These are phyloP conservation scores for Steatornis caripensis DNA, from an alignment of 2,113 vertebrate species.

Conservation along the genomic window DNA sequence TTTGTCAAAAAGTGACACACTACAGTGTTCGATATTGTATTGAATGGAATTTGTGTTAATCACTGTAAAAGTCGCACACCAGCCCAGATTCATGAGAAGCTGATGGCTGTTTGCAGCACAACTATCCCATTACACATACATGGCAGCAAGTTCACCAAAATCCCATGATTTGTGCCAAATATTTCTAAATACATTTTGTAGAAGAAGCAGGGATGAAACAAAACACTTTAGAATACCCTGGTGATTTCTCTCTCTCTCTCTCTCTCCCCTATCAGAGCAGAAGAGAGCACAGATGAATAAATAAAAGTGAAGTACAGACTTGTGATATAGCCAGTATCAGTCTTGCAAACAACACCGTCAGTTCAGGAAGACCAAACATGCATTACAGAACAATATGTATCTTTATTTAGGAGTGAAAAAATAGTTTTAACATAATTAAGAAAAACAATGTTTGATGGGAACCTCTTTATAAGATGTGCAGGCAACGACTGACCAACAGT, in stretches of 20 bases:
- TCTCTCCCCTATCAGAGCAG: not conserved
- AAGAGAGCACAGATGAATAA: not conserved
- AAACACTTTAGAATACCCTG: not conserved
- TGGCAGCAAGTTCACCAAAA: not conserved
- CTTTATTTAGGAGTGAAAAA: not conserved
- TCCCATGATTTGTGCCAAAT: not conserved
- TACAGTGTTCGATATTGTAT: rapidly evolving
- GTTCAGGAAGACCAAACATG: not conserved
- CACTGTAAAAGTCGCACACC: not conserved
- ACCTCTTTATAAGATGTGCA: not conserved
- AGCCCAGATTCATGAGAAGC: not conserved
- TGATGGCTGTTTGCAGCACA: not conserved
- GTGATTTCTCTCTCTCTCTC: not conserved
- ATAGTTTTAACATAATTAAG: not conserved
- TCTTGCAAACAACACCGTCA: not conserved
- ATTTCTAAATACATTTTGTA: not conserved
- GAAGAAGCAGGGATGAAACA: not conserved
- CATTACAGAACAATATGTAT: not conserved
- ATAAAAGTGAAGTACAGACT: not conserved
- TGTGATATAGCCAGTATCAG: not conserved
- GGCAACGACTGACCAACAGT: not conserved
- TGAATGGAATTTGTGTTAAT: not conserved
- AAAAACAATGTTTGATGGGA: not conserved
- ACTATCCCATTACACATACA: rapidly evolving
- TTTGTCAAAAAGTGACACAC: not conserved